These are phyloP conservation scores for Tribolium freemani DNA, from an alignment of 2,888 invertebrate species.

Conservation along the genomic window DNA sequence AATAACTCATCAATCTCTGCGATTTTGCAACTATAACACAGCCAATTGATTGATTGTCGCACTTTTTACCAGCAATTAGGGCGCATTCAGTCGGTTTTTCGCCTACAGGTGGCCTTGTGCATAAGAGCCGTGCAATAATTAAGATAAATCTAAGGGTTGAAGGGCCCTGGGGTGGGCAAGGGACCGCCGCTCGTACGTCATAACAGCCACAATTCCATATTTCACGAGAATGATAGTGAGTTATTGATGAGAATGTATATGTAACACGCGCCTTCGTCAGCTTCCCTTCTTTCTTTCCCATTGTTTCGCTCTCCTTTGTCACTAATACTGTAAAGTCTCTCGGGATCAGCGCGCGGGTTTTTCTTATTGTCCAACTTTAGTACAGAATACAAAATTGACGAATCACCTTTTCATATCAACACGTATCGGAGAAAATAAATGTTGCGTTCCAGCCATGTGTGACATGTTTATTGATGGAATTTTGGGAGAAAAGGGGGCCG, in stretches of 20 bases:
- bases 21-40: conserved; percentile 40
- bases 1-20: conserved; percentile 43
- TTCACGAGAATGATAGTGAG: conserved; percentile 61
- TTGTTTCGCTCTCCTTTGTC: conserved; percentile 59
- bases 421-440: conserved; percentile 44
- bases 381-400: conserved; percentile 59
- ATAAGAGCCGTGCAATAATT: conserved; percentile 40
- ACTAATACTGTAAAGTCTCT: conserved; percentile 55
- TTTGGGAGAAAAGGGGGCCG: not conserved
- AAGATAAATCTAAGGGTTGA: conserved; percentile 49
- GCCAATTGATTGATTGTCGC: conserved; percentile 4
- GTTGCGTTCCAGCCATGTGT: conserved; percentile 29
- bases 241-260: conserved; percentile 61
- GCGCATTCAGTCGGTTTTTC: not conserved
- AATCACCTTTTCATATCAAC: conserved; percentile 55
- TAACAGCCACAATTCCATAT: conserved; percentile 61
- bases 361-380: conserved; percentile 54
- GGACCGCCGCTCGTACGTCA: conserved; percentile 56
- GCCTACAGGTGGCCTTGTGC: not conserved
- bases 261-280: conserved; percentile 54
- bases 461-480: conserved; percentile 40
- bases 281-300: conserved; percentile 52
- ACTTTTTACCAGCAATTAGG: not conserved
- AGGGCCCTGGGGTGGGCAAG: conserved; percentile 44
- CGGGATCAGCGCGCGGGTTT: conserved; percentile 50